Conservation (phyloP, 2,113 vertebrate species). For the Zosterops lateralis region DNA sequence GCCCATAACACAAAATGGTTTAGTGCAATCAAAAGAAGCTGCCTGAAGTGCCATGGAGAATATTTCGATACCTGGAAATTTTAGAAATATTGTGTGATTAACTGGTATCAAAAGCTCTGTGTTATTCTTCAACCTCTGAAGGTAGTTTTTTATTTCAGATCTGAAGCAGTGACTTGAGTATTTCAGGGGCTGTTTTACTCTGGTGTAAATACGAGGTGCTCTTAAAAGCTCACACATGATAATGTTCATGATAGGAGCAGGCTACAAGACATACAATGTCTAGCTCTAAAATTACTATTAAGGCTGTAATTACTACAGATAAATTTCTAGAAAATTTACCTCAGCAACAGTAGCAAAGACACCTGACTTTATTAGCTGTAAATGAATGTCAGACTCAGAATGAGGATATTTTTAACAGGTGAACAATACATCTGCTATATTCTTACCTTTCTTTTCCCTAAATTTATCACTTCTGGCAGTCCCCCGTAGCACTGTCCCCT, state of each 20-base stretch:
- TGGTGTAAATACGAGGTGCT: background rate
- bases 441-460: background rate
- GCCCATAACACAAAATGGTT: background rate
- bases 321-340: background rate
- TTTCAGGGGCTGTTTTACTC: background rate
- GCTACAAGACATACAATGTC: background rate
- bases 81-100: background rate
- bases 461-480: background rate
- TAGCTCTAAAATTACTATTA: background rate
- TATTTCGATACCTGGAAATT: background rate
- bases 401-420: background rate
- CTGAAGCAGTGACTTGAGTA: background rate
- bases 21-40: background rate
- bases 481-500: background rate
- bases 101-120: background rate
- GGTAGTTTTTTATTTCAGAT: background rate
- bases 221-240: background rate
- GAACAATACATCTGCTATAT: background rate
- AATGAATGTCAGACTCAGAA: background rate
- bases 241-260: background rate
- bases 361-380: background rate
- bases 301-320: background rate
- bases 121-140: background rate
- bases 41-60: background rate
- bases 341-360: background rate